Base-by-base conservation (phyloP, 2,888 invertebrate genomes). In the Troglohyphantes excavatus region DNA sequence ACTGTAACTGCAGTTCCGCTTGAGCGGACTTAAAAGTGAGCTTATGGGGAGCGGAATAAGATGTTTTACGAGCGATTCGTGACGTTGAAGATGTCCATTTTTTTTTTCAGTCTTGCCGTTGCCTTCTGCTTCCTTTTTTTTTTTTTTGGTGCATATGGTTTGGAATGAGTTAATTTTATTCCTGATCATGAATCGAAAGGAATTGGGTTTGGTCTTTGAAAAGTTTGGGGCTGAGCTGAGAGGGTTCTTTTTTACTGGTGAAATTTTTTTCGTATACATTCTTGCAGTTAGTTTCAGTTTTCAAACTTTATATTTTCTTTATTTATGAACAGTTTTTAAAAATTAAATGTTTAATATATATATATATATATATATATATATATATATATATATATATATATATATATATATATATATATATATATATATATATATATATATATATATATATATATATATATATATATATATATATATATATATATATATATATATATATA, bases 81-180 rank as follows among this genome's bases (percentile, higher is more conserved):
- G 82, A 82, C 59, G n/a, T 46, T 23, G 53, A 70, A 53, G 53
- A 68, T 39, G 19, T 21, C 7, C 27, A 53, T 2, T 81, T 79
- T 79, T 67, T 67, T 63, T 75, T 61, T 27, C n/a, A 5, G 19
- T 19, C 9, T 19, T 13, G 17, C 17, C 72, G 5, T 72, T 65
- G 26, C 17, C 1, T 26, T 6, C 27, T n/a, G 7, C 19, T 33
- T 19, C 39, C 65, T 65, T 67, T 46, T 46, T 46, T n/a, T n/a
- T n/a, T n/a, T 29, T 29, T 65, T 75, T 33, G 65, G 39, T 2
- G 6, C 84, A 46, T 29, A 83, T 83, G 83, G 83, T 39, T 72
- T 73, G 72, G 72, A 83, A 83, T 65, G 73, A 73, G 43, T 73
- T 84, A 84, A 84, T 84, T 75, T 84, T 75, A 73, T 84, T 84